Evolutionary conservation across 2,797 vertebrate genomes (phyloP), one percentile per base, ranked within the genome.

Genomic region (Sternarchorhynchus goeldii): DNA sequence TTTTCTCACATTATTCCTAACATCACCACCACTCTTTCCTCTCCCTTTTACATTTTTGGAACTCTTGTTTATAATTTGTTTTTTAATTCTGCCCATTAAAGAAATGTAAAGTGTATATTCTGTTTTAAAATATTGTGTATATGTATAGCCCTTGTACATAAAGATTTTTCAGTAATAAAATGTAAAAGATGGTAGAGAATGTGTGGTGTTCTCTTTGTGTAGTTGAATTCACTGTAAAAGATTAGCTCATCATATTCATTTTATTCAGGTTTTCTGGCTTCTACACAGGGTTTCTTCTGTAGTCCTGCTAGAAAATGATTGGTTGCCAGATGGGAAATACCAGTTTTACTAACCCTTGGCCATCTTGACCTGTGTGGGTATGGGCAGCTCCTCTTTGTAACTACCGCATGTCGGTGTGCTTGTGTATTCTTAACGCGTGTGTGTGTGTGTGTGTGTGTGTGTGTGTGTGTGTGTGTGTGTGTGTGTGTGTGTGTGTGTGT

Each of bases 401-500:
- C 34, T 36, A 36, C 34, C 0, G 34, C 4, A 36, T 36, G 34
- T 36, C 0, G 1, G 34, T 36, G 34, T 36, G 34, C 3, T 14
- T 14, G 45, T 10, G 12, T 50, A 45, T 45, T 45, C 41, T 45
- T 45, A 45, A 8, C 41, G 25, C 14, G 2, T 14, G 45, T 50
- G 45, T 50, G 45, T 50, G 45, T 50, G 10, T 50, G 45, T 50
- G 39, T 6, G 45, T 14, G 10, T 50, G 45, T 50, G 45, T 50
- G 8, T 36, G 34, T 36, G 4, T 36, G 34, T 36, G 34, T 36
- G 34, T 36, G 12, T 14, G 45, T 10, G 12, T 50, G 25, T 25
- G 57, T 17, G 58, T 31, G 57, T 63, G 72, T 62, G 58, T 31
- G 72, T 74, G 58, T 74, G 57, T 62, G 71, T 73, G 72, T 62